Conservation (phyloP, 2,888 invertebrate species). For the Choreutis nemorana region DNA sequence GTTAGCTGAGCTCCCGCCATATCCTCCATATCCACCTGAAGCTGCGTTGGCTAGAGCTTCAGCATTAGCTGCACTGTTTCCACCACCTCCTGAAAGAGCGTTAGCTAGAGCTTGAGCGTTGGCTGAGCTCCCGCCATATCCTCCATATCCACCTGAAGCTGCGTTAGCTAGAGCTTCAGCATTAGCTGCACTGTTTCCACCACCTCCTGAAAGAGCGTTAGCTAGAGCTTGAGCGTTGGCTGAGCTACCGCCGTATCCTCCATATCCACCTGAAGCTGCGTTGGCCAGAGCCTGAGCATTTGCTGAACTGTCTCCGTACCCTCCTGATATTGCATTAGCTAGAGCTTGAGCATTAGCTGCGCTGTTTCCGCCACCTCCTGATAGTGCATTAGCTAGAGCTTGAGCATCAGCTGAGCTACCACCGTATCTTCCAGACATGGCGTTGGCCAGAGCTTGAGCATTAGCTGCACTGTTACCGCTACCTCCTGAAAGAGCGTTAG, state of each 20-base stretch:
- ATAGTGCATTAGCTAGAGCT: not conserved
- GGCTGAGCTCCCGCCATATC: constrained; percentile 1
- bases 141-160: not conserved
- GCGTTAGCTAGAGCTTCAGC: constrained; percentile 7
- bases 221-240: constrained; percentile 7
- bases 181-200: constrained; percentile 4
- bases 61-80: not conserved
- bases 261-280: constrained; percentile 7
- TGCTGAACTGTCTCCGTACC: constrained; percentile 3
- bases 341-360: constrained; percentile 6
- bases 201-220: constrained; percentile 4
- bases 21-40: no score
- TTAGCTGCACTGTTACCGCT: constrained; percentile 4
- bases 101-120: constrained; percentile 2
- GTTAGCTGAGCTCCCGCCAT: no score
- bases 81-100: no score
- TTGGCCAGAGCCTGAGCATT: constrained; percentile 11
- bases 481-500: constrained; percentile 5
- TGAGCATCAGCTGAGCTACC: constrained; percentile 1
- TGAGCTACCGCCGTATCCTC: constrained; percentile 6
- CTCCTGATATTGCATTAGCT: constrained; percentile 4
- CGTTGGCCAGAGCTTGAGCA: constrained; percentile 8
- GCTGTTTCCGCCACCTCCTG: not conserved
- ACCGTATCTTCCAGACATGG: constrained; percentile 1
- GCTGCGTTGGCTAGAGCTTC: constrained; percentile 4